phyloP scores from a whole-genome alignment of 2,888 invertebrate species.

The Macaria notata region DNA sequence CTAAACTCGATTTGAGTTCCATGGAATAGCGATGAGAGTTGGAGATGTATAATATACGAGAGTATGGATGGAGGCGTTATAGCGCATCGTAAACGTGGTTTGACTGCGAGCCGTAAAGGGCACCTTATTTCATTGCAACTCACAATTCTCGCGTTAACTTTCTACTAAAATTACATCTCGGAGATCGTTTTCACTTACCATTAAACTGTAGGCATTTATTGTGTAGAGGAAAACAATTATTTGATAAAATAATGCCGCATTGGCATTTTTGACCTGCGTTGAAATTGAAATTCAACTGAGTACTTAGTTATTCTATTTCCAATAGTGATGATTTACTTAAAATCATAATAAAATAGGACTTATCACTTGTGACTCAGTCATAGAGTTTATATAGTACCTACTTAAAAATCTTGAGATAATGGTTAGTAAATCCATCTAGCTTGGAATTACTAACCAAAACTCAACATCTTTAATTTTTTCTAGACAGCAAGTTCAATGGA shows the following conservation, averaged over 20 bases:
- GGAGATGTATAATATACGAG: conserved; percentile 42
- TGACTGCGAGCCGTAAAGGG: conserved; percentile 25
- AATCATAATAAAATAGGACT: no score
- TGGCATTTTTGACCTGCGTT: no score
- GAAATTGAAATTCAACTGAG: no score
- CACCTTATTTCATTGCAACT: conserved; percentile 35
- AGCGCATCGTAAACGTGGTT: conserved; percentile 44
- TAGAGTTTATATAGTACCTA: no score
- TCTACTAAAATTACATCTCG: conserved; percentile 21
- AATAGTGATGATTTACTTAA: no score
- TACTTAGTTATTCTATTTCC: no score
- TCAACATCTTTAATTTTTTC: no score
- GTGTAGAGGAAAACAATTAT: conserved; percentile 8
- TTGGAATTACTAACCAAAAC: no score
- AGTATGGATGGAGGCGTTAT: conserved; percentile 38
- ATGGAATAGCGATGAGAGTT: conserved; percentile 40
- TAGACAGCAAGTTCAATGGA: no score
- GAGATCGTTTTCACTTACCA: conserved; percentile 17
- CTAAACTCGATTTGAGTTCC: conserved; percentile 42
- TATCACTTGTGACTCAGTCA: no score
- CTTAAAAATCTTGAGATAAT: no score
- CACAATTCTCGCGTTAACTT: conserved; percentile 17
- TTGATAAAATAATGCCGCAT: not conserved
- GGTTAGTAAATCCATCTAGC: no score
- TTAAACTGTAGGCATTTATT: conserved; percentile 1